Evolutionary conservation across 1,140 invertebrate genomes (phyloP).

Genomic region (Achroia grisella): DNA sequence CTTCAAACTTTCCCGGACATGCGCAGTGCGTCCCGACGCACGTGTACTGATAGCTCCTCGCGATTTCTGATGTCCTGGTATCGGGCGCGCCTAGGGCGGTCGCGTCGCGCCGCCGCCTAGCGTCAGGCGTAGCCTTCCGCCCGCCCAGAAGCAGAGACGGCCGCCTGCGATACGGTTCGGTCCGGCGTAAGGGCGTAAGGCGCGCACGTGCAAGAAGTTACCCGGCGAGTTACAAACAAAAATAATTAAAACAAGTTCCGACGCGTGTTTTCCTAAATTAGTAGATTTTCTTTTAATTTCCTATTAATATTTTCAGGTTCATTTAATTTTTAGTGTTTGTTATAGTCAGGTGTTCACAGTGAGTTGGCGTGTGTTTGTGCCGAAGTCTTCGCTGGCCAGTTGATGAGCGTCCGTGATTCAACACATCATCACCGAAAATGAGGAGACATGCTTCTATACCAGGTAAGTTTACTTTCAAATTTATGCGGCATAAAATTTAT

Average conservation of each 20-base stretch:
- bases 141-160: slow-evolving; percentile 57
- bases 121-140: slow-evolving; percentile 39
- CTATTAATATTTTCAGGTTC: slow-evolving; percentile 25
- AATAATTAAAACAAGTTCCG: background rate
- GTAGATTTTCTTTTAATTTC: slow-evolving; percentile 20
- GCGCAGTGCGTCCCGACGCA: slow-evolving; percentile 51
- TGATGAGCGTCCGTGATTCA: slow-evolving; percentile 37
- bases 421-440: slow-evolving; percentile 29
- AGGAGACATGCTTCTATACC: slow-evolving; percentile 38
- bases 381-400: slow-evolving; percentile 32
- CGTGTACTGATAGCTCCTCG: slow-evolving; percentile 41
- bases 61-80: slow-evolving; percentile 46
- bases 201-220: slow-evolving; percentile 22
- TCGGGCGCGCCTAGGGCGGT: slow-evolving; percentile 66
- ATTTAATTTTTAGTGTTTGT: slow-evolving; percentile 19
- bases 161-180: slow-evolving; percentile 51
- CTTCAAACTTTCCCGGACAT: slow-evolving; percentile 51
- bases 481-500: background rate
- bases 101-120: slow-evolving; percentile 62
- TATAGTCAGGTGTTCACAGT: slow-evolving; percentile 16
- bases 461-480: slow-evolving; percentile 16
- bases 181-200: slow-evolving; percentile 21
- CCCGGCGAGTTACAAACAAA: slow-evolving; percentile 29
- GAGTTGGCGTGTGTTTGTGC: slow-evolving; percentile 37
- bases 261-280: slow-evolving; percentile 3